phyloP scores from a whole-genome alignment of 2,113 vertebrate species.

The Cichladusa arquata region DNA sequence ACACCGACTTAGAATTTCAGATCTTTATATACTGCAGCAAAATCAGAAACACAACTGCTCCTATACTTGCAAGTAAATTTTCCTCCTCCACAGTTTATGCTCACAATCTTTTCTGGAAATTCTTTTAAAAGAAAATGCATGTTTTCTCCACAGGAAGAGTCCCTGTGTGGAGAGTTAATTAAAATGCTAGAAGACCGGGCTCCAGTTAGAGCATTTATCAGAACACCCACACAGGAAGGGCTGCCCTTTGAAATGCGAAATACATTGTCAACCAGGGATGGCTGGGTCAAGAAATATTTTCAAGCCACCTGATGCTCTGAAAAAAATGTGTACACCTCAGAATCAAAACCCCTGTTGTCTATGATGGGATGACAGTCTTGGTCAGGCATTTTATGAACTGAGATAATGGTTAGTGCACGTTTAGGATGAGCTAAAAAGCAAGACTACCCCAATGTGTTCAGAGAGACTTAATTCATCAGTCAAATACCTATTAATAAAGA shows the following conservation, averaged over 20 bases:
- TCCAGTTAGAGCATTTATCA: background rate
- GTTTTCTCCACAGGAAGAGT: background rate
- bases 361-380: background rate
- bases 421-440: background rate
- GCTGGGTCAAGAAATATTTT: background rate
- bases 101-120: background rate
- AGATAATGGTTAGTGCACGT: background rate
- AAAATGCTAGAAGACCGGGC: background rate
- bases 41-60: background rate
- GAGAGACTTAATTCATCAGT: background rate
- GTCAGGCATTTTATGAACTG: background rate
- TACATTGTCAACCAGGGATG: background rate
- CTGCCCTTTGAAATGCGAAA: conserved; percentile 5
- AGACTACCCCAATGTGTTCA: background rate
- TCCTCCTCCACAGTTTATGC: background rate
- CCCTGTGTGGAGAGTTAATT: background rate
- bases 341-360: background rate
- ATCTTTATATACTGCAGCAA: background rate
- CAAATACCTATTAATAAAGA: background rate
- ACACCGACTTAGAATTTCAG: background rate
- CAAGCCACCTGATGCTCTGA: background rate
- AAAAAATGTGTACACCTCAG: background rate
- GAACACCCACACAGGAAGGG: background rate
- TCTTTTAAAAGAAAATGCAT: background rate
- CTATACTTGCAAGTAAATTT: background rate